Conservation (phyloP, 1,140 invertebrate species). For the Octopus sinensis region DNA sequence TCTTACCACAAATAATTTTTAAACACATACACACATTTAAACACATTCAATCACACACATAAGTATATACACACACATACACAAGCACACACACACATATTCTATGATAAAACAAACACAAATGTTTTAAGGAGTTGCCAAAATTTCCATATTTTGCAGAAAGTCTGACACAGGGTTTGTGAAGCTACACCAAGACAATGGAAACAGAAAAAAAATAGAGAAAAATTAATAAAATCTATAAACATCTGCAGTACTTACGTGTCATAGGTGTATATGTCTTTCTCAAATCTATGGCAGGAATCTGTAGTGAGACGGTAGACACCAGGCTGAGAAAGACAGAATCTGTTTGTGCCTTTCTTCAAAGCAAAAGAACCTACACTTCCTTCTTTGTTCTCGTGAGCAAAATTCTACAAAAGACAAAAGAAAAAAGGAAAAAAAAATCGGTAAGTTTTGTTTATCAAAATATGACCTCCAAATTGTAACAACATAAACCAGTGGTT, state of each 20-base stretch:
- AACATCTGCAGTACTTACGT: constrained; percentile 43
- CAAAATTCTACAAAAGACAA: constrained; percentile 45
- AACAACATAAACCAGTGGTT: too few species aligned
- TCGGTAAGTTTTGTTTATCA: neutral
- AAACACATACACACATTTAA: too few species aligned
- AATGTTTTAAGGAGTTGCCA: too few species aligned
- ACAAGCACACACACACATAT: too few species aligned
- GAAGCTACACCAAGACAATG: too few species aligned
- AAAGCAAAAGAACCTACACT: constrained; percentile 51
- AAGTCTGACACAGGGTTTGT: too few species aligned
- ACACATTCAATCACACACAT: too few species aligned
- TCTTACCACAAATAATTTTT: too few species aligned
- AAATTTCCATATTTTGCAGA: too few species aligned
- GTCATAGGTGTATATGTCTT: constrained; percentile 58
- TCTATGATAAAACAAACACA: too few species aligned
- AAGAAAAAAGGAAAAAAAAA: constrained; percentile 10
- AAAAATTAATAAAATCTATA: neutral
- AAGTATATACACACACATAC: too few species aligned
- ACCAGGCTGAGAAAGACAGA: constrained; percentile 60
- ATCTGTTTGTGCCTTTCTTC: constrained; percentile 53
- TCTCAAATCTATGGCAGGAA: constrained; percentile 78
- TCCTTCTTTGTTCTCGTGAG: constrained; percentile 46
- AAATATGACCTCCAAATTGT: too few species aligned
- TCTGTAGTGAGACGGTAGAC: constrained; percentile 73
- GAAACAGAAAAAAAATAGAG: neutral